Evolutionary conservation across 2,113 vertebrate species (phyloP).

Genomic region (Percina caprodes): DNA sequence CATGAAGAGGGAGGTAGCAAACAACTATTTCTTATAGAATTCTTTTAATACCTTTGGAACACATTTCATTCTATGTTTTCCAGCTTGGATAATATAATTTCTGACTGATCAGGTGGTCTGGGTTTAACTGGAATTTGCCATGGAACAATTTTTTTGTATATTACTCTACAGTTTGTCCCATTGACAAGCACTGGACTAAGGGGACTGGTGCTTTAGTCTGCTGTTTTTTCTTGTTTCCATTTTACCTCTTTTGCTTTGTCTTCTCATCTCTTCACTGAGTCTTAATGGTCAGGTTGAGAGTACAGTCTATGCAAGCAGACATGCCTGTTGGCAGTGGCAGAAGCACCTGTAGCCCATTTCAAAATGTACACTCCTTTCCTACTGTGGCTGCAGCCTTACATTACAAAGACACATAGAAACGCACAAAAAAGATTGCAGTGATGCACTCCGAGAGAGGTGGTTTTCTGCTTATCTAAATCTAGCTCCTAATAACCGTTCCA

Average conservation of each 20-base stretch:
- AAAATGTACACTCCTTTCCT: conserved; percentile 45
- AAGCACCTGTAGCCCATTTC: conserved; percentile 41
- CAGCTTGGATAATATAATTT: conserved; percentile 26
- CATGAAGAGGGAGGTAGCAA: conserved; percentile 39
- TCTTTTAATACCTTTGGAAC: conserved; percentile 33
- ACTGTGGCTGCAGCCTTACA: conserved; percentile 33
- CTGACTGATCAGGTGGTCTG: conserved; percentile 46
- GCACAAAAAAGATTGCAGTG: conserved; percentile 7
- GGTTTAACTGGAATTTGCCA: conserved; percentile 48
- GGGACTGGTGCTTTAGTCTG: conserved; percentile 45
- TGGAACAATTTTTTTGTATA: conserved; percentile 14
- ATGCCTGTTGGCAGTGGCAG: conserved; percentile 23
- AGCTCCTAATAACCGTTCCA: conserved; percentile 62
- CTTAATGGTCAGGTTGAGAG: conserved; percentile 27
- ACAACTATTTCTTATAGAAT: conserved; percentile 25
- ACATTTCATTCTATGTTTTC: conserved; percentile 44
- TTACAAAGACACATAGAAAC: conserved; percentile 26
- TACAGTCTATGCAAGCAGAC: conserved; percentile 59
- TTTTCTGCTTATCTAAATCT: conserved; percentile 70
- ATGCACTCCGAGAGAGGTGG: conserved; percentile 19
- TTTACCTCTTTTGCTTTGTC: neutral
- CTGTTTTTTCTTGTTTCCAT: conserved; percentile 11
- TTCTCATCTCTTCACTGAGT: conserved; percentile 14
- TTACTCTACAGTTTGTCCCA: conserved; percentile 8
- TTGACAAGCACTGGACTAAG: conserved; percentile 8